Evolutionary conservation across 2,888 invertebrate species (phyloP), one percentile per base, ranked within the genome.

Genomic region (Thera obeliscata): DNA sequence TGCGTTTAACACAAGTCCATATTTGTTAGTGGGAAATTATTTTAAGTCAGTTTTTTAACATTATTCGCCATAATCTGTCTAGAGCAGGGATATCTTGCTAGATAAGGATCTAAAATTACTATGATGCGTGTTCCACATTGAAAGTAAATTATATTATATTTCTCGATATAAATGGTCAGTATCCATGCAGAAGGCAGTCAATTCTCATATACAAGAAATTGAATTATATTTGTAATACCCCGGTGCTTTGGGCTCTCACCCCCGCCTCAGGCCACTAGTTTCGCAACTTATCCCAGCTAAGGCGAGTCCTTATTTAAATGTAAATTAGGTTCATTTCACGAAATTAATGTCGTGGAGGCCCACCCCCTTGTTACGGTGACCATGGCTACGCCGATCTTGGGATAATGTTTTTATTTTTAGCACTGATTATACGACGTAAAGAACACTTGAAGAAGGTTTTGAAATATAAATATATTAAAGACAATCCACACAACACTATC

Each of bases 321-420:
- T 95, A 96, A 96, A 96, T 96, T 96, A 96, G 96, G 96, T 96
- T 96, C 96, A 96, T 96, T 96, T 96, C 96, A 95, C 96, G 95
- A 96, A 96, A 96, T 96, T 96, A 96, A 96, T 96, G 96, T 96
- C 95, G 94, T 91, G 87, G 89, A 91, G 92, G 85, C 88, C 91
- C 94, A 94, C 94, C 95, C 95, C 94, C 88, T 77, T 80, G 75
- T 83, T 85, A 81, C 73, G 72, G 88, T 86, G 85, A 78, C 93
- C 90, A 89, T 78, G 67, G 66, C 66, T 61, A 69, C 61, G 50
- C 22, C 3, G 54, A 3, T 59, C 62, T 69, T 58, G 38, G 69
- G 69, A 63, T 54, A 59, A 58, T 66, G 48, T 63, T 56, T 59
- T 36, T 60, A n/a, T 38, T 55, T 0, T 36, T 1, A 2, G 4